Percentiles rank a stretch among this genome's conserved stretches.
These are phyloP conservation scores for Papilio glaucus DNA, from an alignment of 1,140 invertebrate genomes.

Conservation along the genomic window DNA sequence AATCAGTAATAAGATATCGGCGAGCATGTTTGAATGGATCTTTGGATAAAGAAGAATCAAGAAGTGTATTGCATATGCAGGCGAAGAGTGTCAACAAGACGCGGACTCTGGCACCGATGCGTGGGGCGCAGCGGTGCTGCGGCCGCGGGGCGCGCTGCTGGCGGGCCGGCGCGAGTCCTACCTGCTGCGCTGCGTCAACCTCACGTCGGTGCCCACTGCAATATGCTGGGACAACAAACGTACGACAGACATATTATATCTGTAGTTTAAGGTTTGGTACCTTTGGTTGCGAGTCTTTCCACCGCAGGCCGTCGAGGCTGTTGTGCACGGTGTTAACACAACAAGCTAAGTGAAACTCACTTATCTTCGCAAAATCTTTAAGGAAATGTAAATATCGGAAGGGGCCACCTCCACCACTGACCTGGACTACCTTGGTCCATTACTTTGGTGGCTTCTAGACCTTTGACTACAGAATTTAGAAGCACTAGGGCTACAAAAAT, in stretches of 20 bases:
- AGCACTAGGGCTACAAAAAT: too few relatives aligned
- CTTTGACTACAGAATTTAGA: too few relatives aligned
- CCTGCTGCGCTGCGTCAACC: slow-evolving; percentile 52
- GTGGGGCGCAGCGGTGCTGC: slow-evolving; percentile 47
- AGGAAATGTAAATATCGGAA: too few relatives aligned
- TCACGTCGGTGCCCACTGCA: slow-evolving; percentile 59
- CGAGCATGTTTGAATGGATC: too few relatives aligned
- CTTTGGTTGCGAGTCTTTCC: background rate
- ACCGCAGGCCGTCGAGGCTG: too few relatives aligned
- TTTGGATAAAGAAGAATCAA: background rate
- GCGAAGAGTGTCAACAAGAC: slow-evolving; percentile 47
- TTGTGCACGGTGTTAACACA: too few relatives aligned
- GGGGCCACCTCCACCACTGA: too few relatives aligned
- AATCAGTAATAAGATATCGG: too few relatives aligned
- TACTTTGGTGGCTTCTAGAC: too few relatives aligned
- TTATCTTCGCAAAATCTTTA: too few relatives aligned
- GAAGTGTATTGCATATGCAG: slow-evolving; percentile 33
- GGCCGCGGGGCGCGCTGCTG: slow-evolving; percentile 48
- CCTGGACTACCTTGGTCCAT: too few relatives aligned
- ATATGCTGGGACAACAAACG: slow-evolving; percentile 51
- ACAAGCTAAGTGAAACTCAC: too few relatives aligned
- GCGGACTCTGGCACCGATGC: background rate
- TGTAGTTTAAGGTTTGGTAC: slow-evolving; percentile 33
- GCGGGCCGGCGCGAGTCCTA: slow-evolving; percentile 48
- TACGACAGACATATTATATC: slow-evolving; percentile 26